A percentile compares a stretch with the other conserved stretches of the same genome.
Evolutionary conservation across 2,113 vertebrate species (phyloP).

Genomic region (Leptocoma aspasia): DNA sequence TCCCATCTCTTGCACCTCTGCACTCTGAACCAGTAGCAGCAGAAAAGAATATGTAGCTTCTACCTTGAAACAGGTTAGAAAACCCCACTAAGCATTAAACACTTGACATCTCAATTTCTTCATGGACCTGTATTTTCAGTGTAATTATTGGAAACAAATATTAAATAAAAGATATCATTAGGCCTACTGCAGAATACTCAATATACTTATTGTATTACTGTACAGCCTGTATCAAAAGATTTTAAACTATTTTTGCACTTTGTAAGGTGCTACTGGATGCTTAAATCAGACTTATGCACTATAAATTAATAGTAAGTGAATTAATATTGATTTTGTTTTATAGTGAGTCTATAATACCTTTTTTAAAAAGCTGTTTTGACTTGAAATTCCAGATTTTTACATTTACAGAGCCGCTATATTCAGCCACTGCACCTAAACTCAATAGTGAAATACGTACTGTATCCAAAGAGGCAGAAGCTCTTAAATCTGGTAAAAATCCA

Average conservation of each 20-base stretch:
- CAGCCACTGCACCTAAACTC: not conserved
- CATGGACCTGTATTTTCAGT: not conserved
- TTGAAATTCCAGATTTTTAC: not conserved
- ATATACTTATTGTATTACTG: not conserved
- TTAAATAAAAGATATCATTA: not conserved
- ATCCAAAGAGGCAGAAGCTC: constrained; percentile 90
- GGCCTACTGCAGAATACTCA: not conserved
- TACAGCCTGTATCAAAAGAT: not conserved
- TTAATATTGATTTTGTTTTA: not conserved
- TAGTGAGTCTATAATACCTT: rapidly evolving
- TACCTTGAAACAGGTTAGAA: not conserved
- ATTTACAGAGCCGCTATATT: not conserved
- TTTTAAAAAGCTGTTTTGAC: not conserved
- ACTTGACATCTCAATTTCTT: not conserved
- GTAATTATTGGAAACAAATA: not conserved
- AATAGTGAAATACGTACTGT: constrained; percentile 78
- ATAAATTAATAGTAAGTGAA: not conserved
- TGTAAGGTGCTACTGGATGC: not conserved
- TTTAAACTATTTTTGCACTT: not conserved
- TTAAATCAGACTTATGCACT: not conserved
- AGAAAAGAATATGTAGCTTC: not conserved
- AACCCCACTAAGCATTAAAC: not conserved
- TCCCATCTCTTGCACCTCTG: not conserved
- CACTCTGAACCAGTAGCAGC: not conserved
- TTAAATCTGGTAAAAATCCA: constrained; percentile 94